Evolutionary conservation across 2,797 vertebrate genomes (phyloP).

Genomic region (Megalops cyprinoides): DNA sequence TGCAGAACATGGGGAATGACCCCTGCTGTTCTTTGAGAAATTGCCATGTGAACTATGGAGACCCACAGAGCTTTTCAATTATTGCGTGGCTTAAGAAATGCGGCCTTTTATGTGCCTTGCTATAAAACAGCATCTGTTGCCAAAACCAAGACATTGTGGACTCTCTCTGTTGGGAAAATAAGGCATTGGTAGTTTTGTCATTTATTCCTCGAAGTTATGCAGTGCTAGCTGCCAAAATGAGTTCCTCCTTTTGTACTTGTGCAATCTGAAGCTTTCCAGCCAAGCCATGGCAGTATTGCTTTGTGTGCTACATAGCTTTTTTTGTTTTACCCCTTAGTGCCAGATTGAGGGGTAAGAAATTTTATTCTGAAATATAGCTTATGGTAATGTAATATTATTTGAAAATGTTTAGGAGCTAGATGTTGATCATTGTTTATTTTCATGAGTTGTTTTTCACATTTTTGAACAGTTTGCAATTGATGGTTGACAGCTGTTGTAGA

Average conservation of each 20-base stretch:
- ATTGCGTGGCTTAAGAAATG: conserved; percentile 74
- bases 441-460: too few relatives aligned
- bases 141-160: conserved; percentile 55
- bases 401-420: too few relatives aligned
- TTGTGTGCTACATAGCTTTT: not conserved
- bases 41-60: conserved; percentile 81
- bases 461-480: too few relatives aligned
- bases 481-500: too few relatives aligned
- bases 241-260: conserved; percentile 20
- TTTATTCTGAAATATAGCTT: not conserved
- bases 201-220: conserved; percentile 27
- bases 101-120: conserved; percentile 65
- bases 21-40: conserved; percentile 72
- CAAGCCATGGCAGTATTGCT: not conserved
- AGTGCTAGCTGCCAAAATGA: conserved; percentile 17
- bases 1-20: conserved; percentile 66
- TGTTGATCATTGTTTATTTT: too few relatives aligned
- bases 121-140: conserved; percentile 65
- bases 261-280: not conserved
- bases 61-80: conserved; percentile 81
- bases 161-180: conserved; percentile 38
- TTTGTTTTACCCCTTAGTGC: not conserved
- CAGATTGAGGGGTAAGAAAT: not conserved
- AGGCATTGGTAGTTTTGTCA: conserved; percentile 33
- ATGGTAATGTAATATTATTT: too few relatives aligned